phyloP scores from a whole-genome alignment of 92 coral and sea anemone genomes.

The Epizoanthus stellaris region DNA sequence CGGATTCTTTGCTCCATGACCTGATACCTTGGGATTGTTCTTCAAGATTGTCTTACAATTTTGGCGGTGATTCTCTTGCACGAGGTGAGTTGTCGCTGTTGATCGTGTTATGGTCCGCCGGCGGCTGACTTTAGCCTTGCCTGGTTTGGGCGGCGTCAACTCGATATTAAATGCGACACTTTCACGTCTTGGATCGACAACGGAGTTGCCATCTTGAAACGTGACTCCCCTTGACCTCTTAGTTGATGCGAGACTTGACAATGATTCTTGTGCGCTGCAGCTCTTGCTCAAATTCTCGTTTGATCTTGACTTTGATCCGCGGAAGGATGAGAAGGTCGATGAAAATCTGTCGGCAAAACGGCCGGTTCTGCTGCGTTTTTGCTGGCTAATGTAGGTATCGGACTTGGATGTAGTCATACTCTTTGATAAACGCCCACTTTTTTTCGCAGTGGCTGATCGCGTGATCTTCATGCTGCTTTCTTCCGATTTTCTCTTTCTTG shows the following conservation, averaged over 20 bases:
- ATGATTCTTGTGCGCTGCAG: neutral
- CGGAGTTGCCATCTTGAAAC: slow-evolving; percentile 22
- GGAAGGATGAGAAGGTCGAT: slow-evolving; percentile 71
- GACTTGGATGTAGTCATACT: slow-evolving; percentile 58
- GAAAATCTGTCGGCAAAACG: slow-evolving; percentile 63
- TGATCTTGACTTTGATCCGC: slow-evolving; percentile 66
- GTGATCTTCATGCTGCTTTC: slow-evolving; percentile 18
- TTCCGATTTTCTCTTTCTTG: slow-evolving; percentile 72
- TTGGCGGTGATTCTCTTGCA: slow-evolving; percentile 58
- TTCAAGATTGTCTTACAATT: slow-evolving; percentile 59
- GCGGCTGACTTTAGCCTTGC: slow-evolving; percentile 56
- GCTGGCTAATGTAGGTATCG: slow-evolving; percentile 61
- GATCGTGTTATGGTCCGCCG: slow-evolving; percentile 83
- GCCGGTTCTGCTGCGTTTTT: slow-evolving; percentile 71
- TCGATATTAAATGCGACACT: slow-evolving; percentile 86
- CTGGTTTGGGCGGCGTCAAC: slow-evolving; percentile 74
- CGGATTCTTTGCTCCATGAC: slow-evolving; percentile 59
- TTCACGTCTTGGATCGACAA: slow-evolving; percentile 57
- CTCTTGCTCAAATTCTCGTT: slow-evolving; percentile 63
- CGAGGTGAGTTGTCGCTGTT: slow-evolving; percentile 70
- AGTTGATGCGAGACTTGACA: slow-evolving; percentile 49
- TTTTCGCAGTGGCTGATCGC: slow-evolving; percentile 8
- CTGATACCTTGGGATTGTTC: slow-evolving; percentile 28
- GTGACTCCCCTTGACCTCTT: slow-evolving; percentile 22
- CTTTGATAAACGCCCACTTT: slow-evolving; percentile 45